Evolutionary conservation across 2,888 invertebrate genomes (phyloP), one percentile per base, ranked within the genome.

Genomic region (Andricus quercusramuli): DNA sequence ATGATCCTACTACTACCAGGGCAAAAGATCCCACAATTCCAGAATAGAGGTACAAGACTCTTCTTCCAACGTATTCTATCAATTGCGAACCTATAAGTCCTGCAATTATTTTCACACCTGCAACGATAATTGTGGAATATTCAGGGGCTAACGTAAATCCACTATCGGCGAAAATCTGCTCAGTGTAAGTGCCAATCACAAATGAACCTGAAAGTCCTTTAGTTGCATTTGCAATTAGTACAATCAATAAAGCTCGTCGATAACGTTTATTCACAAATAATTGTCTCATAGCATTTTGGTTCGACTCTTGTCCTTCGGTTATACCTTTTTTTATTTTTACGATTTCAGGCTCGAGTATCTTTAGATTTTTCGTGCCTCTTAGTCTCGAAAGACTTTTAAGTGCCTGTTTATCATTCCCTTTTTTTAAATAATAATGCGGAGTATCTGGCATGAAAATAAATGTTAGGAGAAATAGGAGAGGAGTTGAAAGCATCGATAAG

Each of bases 151-250:
- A 83, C 0, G 93, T 93, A 9, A 93, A 93, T 41, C 94, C 94
- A n/a, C 94, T 94, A 62, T 93, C 93, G 11, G 93, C 93, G 87
- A 96, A 95, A 87, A 96, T 96, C 85, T 94, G 94, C 80, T 95
- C 94, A 0, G 94, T 93, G 84, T 95, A 95, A 8, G 94, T 91
- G 82, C 95, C 94, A 44, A 95, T 93, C 0, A 95, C 94, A 74
- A 94, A 94, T 84, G 94, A 94, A 0, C 95, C 95, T 76, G 94
- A 94, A 78, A 95, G 94, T 87, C 96, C 96, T 86, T 94, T 94
- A 17, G 94, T 93, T 1, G 95, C 94, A 92, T 95, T 95, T 78
- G 96, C 93, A 0, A 94, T 94, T 70, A 95, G 88, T 1, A 95
- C 92, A 79, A 96, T 94, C 13, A 94, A 92, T 2, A 96, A 92